phyloP scores from a whole-genome alignment of 64 coral and sea anemone genomes.

The Dendrophyllia cribrosa region DNA sequence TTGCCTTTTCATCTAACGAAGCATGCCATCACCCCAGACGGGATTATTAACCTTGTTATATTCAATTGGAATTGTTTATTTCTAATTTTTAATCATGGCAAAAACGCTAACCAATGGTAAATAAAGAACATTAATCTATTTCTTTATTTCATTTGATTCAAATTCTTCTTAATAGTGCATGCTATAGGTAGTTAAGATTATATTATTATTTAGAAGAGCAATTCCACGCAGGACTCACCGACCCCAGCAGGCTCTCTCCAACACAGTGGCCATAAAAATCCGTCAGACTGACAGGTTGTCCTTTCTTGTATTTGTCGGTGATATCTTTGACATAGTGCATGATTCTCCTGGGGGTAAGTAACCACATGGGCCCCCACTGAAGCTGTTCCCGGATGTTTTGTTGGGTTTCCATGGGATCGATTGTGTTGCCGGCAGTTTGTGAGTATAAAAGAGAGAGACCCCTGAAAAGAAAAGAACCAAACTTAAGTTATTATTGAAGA shows the following conservation, averaged over 20 bases:
- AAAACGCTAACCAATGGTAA: too few species aligned
- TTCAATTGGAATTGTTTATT: too few species aligned
- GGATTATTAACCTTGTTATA: too few species aligned
- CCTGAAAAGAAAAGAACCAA: slow-evolving; percentile 3
- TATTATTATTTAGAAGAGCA: background rate
- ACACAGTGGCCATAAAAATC: slow-evolving; percentile 70
- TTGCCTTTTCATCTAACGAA: too few species aligned
- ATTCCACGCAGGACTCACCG: background rate
- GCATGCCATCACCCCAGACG: too few species aligned
- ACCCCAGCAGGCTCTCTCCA: slow-evolving; percentile 57
- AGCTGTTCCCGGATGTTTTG: slow-evolving; percentile 38
- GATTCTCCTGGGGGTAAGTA: slow-evolving; percentile 57
- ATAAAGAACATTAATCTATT: too few species aligned
- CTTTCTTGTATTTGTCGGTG: slow-evolving; percentile 44
- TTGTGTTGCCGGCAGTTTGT: slow-evolving; percentile 28
- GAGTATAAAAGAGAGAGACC: slow-evolving; percentile 65
- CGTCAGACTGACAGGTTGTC: slow-evolving; percentile 61
- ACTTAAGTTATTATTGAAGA: too few species aligned
- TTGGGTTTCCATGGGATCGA: slow-evolving; percentile 25
- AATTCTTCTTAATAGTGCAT: too few species aligned
- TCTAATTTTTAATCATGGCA: too few species aligned
- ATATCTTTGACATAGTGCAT: slow-evolving; percentile 43
- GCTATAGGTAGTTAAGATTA: too few species aligned
- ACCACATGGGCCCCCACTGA: slow-evolving; percentile 27
- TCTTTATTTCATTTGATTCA: too few species aligned